Evolutionary conservation across 23 tunicate genomes (phyloP).

Genomic region (Botrylloides violaceus): DNA sequence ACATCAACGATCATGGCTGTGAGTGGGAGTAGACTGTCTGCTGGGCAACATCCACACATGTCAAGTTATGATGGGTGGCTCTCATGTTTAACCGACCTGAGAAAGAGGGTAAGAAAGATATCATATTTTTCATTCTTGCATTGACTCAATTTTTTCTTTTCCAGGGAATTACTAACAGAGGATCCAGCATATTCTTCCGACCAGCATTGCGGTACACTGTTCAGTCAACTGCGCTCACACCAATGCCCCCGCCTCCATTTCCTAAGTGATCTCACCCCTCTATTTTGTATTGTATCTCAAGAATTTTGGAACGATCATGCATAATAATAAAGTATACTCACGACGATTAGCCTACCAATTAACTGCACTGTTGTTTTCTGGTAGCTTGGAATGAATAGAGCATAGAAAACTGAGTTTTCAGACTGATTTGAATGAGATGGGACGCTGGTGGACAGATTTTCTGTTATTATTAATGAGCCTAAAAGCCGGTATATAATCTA

Average conservation of each 20-base stretch:
- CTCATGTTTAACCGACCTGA: conserved; percentile 45
- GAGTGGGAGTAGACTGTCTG: conserved; percentile 53
- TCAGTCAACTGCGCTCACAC: conserved; percentile 28
- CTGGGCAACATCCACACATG: conserved; percentile 50
- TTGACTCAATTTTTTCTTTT: neutral
- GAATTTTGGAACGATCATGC: neutral
- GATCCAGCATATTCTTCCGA: conserved; percentile 66
- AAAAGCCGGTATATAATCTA: too few species aligned
- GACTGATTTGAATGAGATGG: too few species aligned
- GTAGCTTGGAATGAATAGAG: too few species aligned
- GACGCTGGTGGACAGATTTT: too few species aligned
- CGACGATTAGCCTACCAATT: too few species aligned
- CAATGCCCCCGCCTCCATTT: conserved; percentile 35
- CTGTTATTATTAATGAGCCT: too few species aligned
- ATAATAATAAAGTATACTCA: too few species aligned
- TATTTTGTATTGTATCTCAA: neutral
- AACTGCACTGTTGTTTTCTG: too few species aligned
- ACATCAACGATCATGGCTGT: conserved; percentile 75
- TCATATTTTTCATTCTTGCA: neutral
- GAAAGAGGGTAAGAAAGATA: conserved; percentile 18
- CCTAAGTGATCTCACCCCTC: neutral
- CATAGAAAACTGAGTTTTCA: too few species aligned
- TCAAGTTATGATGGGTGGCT: conserved; percentile 42
- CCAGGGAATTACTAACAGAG: conserved; percentile 61
- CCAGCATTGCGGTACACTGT: conserved; percentile 25